Evolutionary conservation across 2,888 invertebrate species (phyloP).

Genomic region (Drosophila colorata): DNA sequence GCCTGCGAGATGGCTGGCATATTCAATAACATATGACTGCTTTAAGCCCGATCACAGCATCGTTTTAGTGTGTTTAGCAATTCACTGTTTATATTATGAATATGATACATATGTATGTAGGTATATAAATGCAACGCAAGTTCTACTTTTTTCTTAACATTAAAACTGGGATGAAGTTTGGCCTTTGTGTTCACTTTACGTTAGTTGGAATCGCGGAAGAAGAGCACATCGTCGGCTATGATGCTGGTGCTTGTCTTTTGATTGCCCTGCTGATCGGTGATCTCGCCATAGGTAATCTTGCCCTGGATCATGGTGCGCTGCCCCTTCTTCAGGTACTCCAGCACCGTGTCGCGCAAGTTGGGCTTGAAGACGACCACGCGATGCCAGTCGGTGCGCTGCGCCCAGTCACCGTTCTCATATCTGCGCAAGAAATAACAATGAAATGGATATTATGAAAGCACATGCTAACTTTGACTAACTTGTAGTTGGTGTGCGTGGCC

Average conservation of each 20-base stretch:
- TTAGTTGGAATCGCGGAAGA: conserved; percentile 87
- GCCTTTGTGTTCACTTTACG: conserved; percentile 7
- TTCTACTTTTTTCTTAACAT: conserved; percentile 68
- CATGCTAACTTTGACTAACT: conserved; percentile 82
- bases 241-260: conserved; percentile 91
- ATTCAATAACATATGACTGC: neutral
- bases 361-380: conserved; percentile 94
- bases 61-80: conserved; percentile 4
- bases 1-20: conserved; percentile 13
- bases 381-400: conserved; percentile 97
- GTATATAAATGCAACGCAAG: conserved; percentile 59
- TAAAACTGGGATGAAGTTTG: conserved; percentile 23
- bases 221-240: conserved; percentile 94
- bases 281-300: conserved; percentile 93
- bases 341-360: conserved; percentile 91
- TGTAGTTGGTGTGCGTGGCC: conserved; percentile 95
- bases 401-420: conserved; percentile 91
- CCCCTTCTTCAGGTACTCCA: conserved; percentile 93
- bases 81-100: conserved; percentile 19
- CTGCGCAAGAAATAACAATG: conserved; percentile 35
- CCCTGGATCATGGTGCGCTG: conserved; percentile 94
- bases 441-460: neutral
- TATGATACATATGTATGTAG: conserved; percentile 39
- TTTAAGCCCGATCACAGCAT: neutral
- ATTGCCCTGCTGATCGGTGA: conserved; percentile 91